Conservation (phyloP, 2,113 vertebrate species). For the Xiphophorus couchianus region DNA sequence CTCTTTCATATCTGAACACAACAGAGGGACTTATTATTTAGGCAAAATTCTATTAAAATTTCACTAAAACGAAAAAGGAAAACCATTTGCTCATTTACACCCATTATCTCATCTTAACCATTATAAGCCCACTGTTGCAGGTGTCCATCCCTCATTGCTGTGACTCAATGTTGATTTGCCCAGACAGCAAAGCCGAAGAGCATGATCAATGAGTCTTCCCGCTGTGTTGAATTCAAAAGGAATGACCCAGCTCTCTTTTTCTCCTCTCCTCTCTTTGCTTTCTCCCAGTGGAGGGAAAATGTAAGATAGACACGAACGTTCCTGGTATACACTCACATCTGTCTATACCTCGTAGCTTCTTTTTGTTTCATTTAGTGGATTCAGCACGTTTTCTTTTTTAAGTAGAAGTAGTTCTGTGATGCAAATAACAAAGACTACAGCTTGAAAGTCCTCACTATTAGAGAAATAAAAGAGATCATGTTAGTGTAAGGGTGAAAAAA, state of each 20-base stretch:
- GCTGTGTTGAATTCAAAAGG: slow-evolving; percentile 75
- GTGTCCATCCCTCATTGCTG: slow-evolving; percentile 67
- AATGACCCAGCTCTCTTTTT: slow-evolving; percentile 75
- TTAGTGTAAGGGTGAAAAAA: slow-evolving; percentile 66
- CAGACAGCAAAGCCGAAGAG: slow-evolving; percentile 57
- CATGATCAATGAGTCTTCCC: slow-evolving; percentile 74
- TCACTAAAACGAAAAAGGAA: slow-evolving; percentile 27
- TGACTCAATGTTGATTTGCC: slow-evolving; percentile 66
- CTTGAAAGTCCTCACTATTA: slow-evolving; percentile 71
- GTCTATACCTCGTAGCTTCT: slow-evolving; percentile 69
- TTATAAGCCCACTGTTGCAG: slow-evolving; percentile 73
- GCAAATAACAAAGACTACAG: slow-evolving; percentile 73
- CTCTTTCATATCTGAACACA: background rate
- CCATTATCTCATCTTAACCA: slow-evolving; percentile 64
- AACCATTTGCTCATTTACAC: slow-evolving; percentile 50
- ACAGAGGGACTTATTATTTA: background rate
- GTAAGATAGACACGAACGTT: slow-evolving; percentile 77
- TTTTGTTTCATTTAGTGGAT: slow-evolving; percentile 71
- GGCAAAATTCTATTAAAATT: slow-evolving; percentile 42
- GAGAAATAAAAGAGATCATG: slow-evolving; percentile 46
- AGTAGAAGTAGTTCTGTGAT: slow-evolving; percentile 71
- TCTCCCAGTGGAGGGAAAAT: slow-evolving; percentile 82
- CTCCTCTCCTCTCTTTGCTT: slow-evolving; percentile 76
- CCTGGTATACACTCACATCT: slow-evolving; percentile 75
- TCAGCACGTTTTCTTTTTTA: slow-evolving; percentile 68